Percentiles rank a stretch among this genome's conserved stretches.
Evolutionary conservation across 2,113 vertebrate species (phyloP).

Genomic region (Prolemur simus): DNA sequence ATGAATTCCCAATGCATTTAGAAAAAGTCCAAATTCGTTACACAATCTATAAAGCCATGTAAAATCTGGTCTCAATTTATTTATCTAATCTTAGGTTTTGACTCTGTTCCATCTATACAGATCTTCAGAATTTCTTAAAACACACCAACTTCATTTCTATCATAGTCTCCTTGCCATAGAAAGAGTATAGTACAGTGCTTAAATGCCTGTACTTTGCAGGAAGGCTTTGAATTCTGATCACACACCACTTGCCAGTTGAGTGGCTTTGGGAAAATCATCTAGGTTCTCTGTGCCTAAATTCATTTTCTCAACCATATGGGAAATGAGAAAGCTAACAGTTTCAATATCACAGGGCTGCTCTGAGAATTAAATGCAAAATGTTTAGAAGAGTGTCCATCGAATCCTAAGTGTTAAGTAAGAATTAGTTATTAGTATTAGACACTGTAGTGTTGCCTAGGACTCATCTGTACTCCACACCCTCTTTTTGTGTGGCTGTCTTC

Average conservation of each 20-base stretch:
- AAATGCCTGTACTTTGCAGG: not conserved
- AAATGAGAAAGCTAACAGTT: not conserved
- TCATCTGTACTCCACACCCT: too few relatives aligned
- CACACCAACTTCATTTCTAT: not conserved
- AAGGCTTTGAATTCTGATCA: not conserved
- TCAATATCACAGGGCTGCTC: not conserved
- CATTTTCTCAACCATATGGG: not conserved
- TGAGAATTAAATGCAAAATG: not conserved
- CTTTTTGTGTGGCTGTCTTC: not conserved
- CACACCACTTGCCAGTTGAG: not conserved
- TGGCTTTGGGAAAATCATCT: not conserved
- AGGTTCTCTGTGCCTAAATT: not conserved
- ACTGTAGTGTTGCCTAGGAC: not conserved
- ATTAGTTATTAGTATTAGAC: not conserved
- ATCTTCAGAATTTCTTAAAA: not conserved
- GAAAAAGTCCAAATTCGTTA: not conserved
- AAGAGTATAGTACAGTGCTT: too few relatives aligned
- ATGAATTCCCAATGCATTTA: not conserved
- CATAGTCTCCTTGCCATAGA: not conserved
- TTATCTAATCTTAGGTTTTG: not conserved
- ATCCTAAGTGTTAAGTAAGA: not conserved
- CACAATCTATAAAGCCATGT: not conserved
- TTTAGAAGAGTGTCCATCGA: not conserved
- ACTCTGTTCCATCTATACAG: not conserved
- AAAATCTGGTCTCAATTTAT: not conserved